phyloP scores from a whole-genome alignment of 2,888 invertebrate genomes.

The Lamellibrachia satsuma region DNA sequence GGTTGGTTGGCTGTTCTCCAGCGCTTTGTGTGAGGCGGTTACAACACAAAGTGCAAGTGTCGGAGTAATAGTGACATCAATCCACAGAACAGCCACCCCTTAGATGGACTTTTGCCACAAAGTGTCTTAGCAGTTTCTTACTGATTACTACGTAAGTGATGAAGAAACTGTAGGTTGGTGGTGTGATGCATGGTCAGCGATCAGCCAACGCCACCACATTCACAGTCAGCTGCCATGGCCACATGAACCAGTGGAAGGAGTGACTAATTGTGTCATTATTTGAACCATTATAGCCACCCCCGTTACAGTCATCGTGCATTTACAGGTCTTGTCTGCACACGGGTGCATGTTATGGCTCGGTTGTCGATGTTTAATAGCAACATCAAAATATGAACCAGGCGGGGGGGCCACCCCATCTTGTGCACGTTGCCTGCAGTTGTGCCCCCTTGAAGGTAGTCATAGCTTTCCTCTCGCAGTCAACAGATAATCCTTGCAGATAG shows the following conservation, averaged over 20 bases:
- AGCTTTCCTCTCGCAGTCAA: neutral
- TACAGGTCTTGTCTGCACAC: neutral
- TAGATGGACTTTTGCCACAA: slow-evolving; percentile 17
- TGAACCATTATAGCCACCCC: neutral
- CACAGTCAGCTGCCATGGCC: slow-evolving; percentile 2
- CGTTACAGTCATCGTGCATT: neutral
- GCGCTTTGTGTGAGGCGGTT: neutral
- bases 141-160: neutral
- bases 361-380: neutral
- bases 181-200: neutral
- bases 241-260: neutral
- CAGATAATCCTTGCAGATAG: neutral
- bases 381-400: neutral
- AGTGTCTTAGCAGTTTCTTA: slow-evolving; percentile 13
- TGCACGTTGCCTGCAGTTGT: neutral
- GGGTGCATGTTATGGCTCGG: neutral
- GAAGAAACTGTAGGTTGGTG: slow-evolving; percentile 12
- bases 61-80: neutral
- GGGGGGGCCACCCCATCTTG: slow-evolving; percentile 3
- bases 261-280: slow-evolving; percentile 17
- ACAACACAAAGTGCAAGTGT: neutral
- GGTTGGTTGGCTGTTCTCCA: slow-evolving; percentile 6
- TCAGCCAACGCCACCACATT: neutral
- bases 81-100: slow-evolving; percentile 12
- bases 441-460: neutral